These are phyloP conservation scores for Seladonia tumulorum DNA, from an alignment of 2,888 invertebrate species.

Conservation along the genomic window DNA sequence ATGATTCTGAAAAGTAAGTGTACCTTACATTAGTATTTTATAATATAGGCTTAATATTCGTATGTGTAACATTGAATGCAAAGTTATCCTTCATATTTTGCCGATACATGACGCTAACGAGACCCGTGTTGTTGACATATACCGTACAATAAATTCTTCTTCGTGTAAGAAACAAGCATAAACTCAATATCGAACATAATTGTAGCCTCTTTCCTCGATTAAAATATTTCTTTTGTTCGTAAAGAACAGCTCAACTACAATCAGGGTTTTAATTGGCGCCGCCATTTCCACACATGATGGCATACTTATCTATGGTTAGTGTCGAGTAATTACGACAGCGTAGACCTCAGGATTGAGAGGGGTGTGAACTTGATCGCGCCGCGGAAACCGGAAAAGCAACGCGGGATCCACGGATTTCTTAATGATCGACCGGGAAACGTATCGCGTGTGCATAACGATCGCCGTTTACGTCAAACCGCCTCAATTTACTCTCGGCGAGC, in stretches of 20 bases:
- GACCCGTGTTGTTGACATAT: too few species aligned
- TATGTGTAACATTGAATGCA: too few species aligned
- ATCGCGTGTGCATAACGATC: constrained; percentile 75
- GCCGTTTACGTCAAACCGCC: constrained; percentile 62
- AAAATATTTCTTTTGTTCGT: neutral
- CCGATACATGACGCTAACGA: too few species aligned
- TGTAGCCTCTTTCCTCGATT: neutral
- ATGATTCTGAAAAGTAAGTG: too few species aligned
- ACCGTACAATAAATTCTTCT: too few species aligned
- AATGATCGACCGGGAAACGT: neutral
- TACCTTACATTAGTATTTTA: too few species aligned
- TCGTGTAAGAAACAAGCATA: too few species aligned
- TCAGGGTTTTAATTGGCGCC: neutral
- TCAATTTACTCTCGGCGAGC: constrained; percentile 50
- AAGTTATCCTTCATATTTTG: too few species aligned
- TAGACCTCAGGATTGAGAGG: neutral
- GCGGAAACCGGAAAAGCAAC: constrained; percentile 23
- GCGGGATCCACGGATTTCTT: constrained; percentile 23
- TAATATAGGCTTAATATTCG: too few species aligned
- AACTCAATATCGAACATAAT: neutral
- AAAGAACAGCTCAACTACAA: neutral
- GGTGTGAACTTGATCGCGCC: neutral
- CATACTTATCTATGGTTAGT: neutral
- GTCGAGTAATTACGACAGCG: neutral
- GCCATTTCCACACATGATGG: neutral